Percentiles rank a stretch among this genome's conserved stretches.
Conservation (phyloP, 2,797 vertebrate genomes). For the Sylvilagus floridanus region DNA sequence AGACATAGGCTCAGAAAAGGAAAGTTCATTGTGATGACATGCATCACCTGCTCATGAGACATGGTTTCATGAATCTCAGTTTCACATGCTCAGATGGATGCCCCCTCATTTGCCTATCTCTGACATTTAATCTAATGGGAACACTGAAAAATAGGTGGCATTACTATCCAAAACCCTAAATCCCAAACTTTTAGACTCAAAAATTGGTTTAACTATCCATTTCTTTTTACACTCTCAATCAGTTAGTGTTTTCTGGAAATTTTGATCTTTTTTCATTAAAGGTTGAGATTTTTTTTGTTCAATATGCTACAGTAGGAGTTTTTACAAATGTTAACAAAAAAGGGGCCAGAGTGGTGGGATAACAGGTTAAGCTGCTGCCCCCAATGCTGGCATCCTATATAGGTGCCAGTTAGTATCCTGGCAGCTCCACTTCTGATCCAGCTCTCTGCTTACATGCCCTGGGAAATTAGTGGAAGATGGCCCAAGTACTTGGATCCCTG, state of each 20-base stretch:
- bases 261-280: conserved; percentile 21
- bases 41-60: background rate
- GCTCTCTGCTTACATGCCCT: too few species aligned
- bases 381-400: too few species aligned
- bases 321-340: conserved; percentile 33
- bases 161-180: background rate
- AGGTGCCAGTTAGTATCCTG: too few species aligned
- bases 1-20: background rate
- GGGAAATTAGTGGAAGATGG: too few species aligned
- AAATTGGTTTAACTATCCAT: background rate
- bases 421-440: too few species aligned
- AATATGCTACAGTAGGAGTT: background rate
- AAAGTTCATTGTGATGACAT: background rate
- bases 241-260: background rate
- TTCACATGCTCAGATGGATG: background rate
- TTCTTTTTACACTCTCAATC: background rate
- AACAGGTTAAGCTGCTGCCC: too few species aligned
- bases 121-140: background rate
- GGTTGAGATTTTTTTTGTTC: background rate
- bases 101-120: background rate
- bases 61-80: background rate
- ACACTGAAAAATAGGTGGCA: background rate
- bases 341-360: too few species aligned
- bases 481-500: too few species aligned
- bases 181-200: conserved; percentile 24